Evolutionary conservation across 2,797 vertebrate genomes (phyloP).

Genomic region (Rhabdomys pumilio): DNA sequence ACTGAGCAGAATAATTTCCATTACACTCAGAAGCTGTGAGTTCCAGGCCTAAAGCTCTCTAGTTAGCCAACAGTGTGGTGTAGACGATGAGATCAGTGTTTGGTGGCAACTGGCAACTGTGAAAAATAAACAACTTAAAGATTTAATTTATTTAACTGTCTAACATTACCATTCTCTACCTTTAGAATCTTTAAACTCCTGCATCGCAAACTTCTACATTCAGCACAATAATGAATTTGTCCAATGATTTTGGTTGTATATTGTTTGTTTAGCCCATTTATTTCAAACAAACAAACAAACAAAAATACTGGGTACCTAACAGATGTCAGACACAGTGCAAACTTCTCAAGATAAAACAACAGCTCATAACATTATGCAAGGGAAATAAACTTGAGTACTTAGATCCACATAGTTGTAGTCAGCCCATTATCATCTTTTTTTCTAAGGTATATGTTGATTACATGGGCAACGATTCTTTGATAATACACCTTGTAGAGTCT

Average conservation of each 20-base stretch:
- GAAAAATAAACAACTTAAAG: background rate
- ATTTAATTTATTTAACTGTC: background rate
- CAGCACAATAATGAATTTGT: background rate
- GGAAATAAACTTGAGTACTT: background rate
- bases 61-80: background rate
- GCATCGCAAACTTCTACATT: background rate
- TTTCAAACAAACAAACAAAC: background rate
- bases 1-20: background rate
- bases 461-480: background rate
- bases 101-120: background rate
- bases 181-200: rapidly evolving
- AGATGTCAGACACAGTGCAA: background rate
- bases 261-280: background rate
- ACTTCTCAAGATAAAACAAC: background rate
- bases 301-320: background rate
- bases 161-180: background rate
- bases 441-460: background rate
- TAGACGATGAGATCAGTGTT: background rate
- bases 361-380: background rate
- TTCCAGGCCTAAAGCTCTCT: background rate
- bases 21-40: background rate
- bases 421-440: background rate
- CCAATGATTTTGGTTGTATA: background rate
- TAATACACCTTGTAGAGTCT: background rate
- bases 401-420: background rate